Conservation (phyloP, 2,888 invertebrate genomes). For the Periphyllus acericola region DNA sequence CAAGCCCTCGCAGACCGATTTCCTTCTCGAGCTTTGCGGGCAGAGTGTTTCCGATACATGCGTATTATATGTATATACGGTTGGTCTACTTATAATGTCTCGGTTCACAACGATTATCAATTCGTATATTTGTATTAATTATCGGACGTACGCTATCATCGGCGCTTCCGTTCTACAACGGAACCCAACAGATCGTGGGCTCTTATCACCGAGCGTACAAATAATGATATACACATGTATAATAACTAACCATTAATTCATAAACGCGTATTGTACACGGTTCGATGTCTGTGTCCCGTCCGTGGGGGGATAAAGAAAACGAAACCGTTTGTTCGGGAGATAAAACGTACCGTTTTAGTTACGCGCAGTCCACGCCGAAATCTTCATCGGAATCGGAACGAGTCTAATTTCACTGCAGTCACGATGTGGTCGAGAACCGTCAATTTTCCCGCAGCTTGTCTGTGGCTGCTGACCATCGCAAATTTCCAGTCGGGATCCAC, state of each 20-base stretch:
- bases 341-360: slow-evolving; percentile 40
- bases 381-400: neutral
- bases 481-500: neutral
- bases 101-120: neutral
- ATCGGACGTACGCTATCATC: slow-evolving; percentile 21
- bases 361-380: neutral
- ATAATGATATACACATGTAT: neutral
- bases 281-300: neutral
- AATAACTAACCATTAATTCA: neutral
- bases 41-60: neutral
- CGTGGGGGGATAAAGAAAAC: neutral
- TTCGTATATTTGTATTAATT: neutral
- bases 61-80: neutral
- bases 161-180: slow-evolving; percentile 41
- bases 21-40: neutral
- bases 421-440: slow-evolving; percentile 35
- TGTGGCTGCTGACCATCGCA: slow-evolving; percentile 30
- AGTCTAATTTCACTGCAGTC: neutral
- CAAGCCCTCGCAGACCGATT: neutral
- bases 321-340: neutral
- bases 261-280: neutral
- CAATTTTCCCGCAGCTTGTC: neutral
- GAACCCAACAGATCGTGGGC: slow-evolving; percentile 28
- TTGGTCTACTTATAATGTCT: neutral
- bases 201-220: slow-evolving; percentile 38